Evolutionary conservation across 1,140 invertebrate genomes (phyloP).

Genomic region (Lepidostoma basale): DNA sequence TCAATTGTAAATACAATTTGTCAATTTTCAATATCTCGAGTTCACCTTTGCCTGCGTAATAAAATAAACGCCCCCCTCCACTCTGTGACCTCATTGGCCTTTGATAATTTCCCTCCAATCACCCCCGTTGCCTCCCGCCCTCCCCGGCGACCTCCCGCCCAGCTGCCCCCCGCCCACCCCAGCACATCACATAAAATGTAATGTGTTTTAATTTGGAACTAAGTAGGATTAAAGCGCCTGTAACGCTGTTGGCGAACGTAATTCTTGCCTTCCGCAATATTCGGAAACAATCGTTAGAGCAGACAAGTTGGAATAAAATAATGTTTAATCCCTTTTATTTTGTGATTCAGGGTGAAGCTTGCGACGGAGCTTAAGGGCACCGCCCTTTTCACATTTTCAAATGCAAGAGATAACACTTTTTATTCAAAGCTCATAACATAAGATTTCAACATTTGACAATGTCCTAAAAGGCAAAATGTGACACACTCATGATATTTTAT

Average conservation of each 20-base stretch:
- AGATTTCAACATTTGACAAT: too few relatives aligned
- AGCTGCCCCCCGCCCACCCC: not conserved
- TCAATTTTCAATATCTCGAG: too few relatives aligned
- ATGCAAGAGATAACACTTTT: too few relatives aligned
- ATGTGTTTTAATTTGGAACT: slow-evolving; percentile 35
- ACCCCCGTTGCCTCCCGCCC: slow-evolving; percentile 4
- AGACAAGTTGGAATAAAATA: slow-evolving; percentile 20
- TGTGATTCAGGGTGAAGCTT: too few relatives aligned
- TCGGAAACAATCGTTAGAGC: slow-evolving; percentile 24
- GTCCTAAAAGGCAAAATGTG: too few relatives aligned
- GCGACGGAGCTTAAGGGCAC: too few relatives aligned
- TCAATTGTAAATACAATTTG: too few relatives aligned
- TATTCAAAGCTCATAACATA: too few relatives aligned
- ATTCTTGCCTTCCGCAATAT: slow-evolving; percentile 25
- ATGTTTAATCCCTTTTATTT: slow-evolving; percentile 25
- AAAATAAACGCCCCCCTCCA: not conserved
- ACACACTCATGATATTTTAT: too few relatives aligned
- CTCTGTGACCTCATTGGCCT: slow-evolving; percentile 26
- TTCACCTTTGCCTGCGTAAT: not conserved
- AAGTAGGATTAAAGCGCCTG: slow-evolving; percentile 29
- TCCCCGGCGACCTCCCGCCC: not conserved
- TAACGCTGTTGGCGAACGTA: not conserved
- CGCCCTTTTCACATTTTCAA: too few relatives aligned
- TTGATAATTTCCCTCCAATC: slow-evolving; percentile 41
- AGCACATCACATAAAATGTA: slow-evolving; percentile 32